Conservation (phyloP, 2,888 invertebrate species). For the Corythucha ciliata region DNA sequence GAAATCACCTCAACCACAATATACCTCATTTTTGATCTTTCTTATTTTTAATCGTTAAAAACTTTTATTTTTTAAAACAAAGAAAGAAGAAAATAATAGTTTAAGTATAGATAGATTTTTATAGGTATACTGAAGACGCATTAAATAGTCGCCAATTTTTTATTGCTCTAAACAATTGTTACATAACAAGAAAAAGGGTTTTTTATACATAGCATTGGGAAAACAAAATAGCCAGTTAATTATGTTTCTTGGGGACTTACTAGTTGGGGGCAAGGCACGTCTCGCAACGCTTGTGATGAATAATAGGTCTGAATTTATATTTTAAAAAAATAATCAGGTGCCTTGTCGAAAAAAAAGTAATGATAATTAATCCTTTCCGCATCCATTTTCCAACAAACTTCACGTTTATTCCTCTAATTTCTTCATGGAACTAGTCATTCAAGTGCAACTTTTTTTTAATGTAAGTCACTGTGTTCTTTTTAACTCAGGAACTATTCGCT, state of each 20-base stretch:
- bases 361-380: conserved; percentile 7
- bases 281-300: conserved; percentile 20
- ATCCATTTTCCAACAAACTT: conserved; percentile 8
- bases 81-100: too few relatives aligned
- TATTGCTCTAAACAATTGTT: too few relatives aligned
- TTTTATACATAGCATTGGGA: background rate
- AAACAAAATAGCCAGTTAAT: background rate
- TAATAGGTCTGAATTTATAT: conserved; percentile 29
- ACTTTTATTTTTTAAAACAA: too few relatives aligned
- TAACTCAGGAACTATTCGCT: conserved; percentile 24
- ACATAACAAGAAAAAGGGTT: too few relatives aligned
- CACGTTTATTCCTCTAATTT: conserved; percentile 8
- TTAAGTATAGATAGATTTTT: too few relatives aligned
- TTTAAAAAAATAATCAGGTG: too few relatives aligned
- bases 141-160: too few relatives aligned
- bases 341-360: conserved; percentile 26
- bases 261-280: conserved; percentile 26
- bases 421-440: conserved; percentile 27
- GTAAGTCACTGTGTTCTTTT: conserved; percentile 9
- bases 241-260: background rate
- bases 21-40: too few relatives aligned
- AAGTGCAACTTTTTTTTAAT: conserved; percentile 26
- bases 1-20: too few relatives aligned
- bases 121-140: too few relatives aligned
- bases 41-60: too few relatives aligned